Percentiles rank a stretch among this genome's conserved stretches.
Evolutionary conservation across 2,888 invertebrate species (phyloP).

Genomic region (Limnephilus lunatus): DNA sequence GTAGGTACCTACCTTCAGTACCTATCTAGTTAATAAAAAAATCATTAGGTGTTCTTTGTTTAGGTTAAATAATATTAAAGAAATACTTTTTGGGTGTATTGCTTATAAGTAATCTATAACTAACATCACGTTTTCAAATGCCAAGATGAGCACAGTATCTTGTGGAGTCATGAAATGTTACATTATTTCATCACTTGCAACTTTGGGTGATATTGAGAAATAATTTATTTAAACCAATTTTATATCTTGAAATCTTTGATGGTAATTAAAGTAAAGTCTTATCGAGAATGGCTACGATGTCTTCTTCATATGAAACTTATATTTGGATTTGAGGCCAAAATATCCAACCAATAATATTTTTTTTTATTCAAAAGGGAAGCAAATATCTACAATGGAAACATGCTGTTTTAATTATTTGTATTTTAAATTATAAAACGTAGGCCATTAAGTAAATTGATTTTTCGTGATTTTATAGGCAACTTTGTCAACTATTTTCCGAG

Average conservation of each 20-base stretch:
- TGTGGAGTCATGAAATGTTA: conserved; percentile 33
- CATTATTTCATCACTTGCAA: conserved; percentile 51
- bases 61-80: neutral
- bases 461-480: too few species aligned
- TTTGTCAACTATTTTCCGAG: too few species aligned
- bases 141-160: conserved; percentile 55
- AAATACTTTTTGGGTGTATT: conserved; percentile 27
- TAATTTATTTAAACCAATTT: neutral
- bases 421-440: too few species aligned
- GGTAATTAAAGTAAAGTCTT: neutral
- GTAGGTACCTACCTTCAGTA: neutral
- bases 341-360: too few species aligned
- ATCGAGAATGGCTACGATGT: too few species aligned
- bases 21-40: neutral
- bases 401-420: too few species aligned
- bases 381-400: too few species aligned
- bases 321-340: too few species aligned
- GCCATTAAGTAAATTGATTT: too few species aligned
- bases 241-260: neutral
- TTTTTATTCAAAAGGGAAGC: neutral
- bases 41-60: neutral
- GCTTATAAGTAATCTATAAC: conserved; percentile 43
- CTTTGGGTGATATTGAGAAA: conserved; percentile 54
- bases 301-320: too few species aligned
- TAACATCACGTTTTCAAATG: conserved; percentile 63